Percentiles rank a stretch among this genome's conserved stretches.
Evolutionary conservation across 2,113 vertebrate species (phyloP).

Genomic region (Salvator merianae): DNA sequence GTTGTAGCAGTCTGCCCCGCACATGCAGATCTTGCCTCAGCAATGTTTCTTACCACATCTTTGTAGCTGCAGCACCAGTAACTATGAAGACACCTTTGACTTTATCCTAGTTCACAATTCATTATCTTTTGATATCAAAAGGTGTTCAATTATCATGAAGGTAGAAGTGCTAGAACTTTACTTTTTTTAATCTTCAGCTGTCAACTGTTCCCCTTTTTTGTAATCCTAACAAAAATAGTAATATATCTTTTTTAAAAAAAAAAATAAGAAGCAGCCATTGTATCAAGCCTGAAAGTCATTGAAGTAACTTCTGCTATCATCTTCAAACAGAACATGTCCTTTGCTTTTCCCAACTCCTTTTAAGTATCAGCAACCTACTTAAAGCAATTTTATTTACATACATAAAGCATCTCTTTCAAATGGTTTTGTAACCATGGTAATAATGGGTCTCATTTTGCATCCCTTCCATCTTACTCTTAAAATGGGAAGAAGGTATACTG

Average conservation of each 20-base stretch:
- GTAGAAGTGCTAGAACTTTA: constrained; percentile 25
- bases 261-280: background rate
- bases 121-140: constrained; percentile 7
- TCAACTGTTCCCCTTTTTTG: background rate
- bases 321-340: constrained; percentile 18
- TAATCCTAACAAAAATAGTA: background rate
- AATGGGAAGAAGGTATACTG: background rate
- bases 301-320: constrained; percentile 18
- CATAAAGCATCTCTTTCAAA: background rate
- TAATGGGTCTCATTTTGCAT: background rate
- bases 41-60: no score
- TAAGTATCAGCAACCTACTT: constrained; percentile 3
- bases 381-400: constrained; percentile 17
- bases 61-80: no score
- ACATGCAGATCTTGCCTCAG: no score
- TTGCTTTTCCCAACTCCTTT: background rate
- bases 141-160: constrained; percentile 1
- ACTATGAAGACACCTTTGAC: background rate
- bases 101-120: background rate
- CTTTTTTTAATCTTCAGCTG: background rate
- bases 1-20: no score
- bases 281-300: background rate
- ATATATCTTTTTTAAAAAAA: background rate
- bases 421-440: background rate
- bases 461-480: background rate